These are phyloP conservation scores for Coecobrya sp. DNA, from an alignment of 2,888 invertebrate species.

Conservation along the genomic window DNA sequence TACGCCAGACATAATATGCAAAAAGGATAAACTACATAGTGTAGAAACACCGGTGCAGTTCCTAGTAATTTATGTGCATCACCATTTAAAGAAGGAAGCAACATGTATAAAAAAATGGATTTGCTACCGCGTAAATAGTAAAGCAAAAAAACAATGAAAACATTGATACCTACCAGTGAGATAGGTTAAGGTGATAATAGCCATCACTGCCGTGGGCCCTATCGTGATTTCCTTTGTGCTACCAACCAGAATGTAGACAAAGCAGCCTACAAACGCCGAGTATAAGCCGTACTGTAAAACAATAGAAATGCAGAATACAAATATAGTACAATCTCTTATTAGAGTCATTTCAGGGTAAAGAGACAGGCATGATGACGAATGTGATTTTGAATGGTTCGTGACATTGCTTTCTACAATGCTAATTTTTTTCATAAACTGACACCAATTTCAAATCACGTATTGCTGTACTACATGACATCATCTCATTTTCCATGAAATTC, in stretches of 20 bases:
- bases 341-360: too few relatives aligned
- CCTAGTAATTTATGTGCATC: background rate
- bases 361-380: too few relatives aligned
- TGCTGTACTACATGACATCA: background rate
- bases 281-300: conserved; percentile 93
- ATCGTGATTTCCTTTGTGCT: conserved; percentile 83
- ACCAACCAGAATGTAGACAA: conserved; percentile 96
- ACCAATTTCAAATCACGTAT: conserved; percentile 8
- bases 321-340: background rate
- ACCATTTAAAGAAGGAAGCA: background rate
- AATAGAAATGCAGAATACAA: background rate
- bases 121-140: background rate
- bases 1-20: background rate
- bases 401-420: background rate
- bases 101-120: background rate
- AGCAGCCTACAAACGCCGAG: conserved; percentile 97
- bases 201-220: conserved; percentile 80
- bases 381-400: background rate
- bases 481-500: conserved; percentile 1
- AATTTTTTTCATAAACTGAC: conserved; percentile 27
- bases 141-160: background rate
- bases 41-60: background rate
- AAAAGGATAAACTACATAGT: background rate
- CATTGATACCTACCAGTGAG: conserved; percentile 54
- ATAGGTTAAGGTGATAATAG: conserved; percentile 77